Percentiles rank a stretch among this genome's conserved stretches.
phyloP scores from a whole-genome alignment of 1,140 invertebrate species.

The Ceratina australensis region DNA sequence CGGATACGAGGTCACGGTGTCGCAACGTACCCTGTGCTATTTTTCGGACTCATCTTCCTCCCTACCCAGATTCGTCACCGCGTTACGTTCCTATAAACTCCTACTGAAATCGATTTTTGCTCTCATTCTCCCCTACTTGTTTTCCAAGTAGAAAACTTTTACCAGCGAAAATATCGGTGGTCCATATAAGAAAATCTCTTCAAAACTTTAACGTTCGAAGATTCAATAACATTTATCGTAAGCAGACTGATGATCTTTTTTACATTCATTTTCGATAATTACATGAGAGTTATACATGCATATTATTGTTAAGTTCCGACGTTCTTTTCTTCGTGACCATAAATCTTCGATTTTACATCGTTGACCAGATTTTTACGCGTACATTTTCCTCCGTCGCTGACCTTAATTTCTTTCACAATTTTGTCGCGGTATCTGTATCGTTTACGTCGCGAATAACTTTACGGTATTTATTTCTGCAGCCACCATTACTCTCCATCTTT shows the following conservation, averaged over 20 bases:
- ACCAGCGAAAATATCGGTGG: no score
- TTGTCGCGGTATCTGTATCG: not conserved
- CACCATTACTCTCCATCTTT: not conserved
- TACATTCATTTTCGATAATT: no score
- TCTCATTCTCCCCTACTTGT: not conserved
- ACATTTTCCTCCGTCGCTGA: not conserved
- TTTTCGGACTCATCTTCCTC: constrained; percentile 37
- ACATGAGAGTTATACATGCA: no score
- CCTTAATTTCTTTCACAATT: not conserved
- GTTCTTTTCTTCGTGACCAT: not conserved
- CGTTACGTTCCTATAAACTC: constrained; percentile 4
- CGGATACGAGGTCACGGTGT: constrained; percentile 60
- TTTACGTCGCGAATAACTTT: not conserved
- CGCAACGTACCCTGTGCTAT: constrained; percentile 53
- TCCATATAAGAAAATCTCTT: not conserved
- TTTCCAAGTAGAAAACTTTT: no score
- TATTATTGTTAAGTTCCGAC: not conserved
- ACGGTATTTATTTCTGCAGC: not conserved
- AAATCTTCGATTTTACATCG: constrained; percentile 3
- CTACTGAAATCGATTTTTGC: not conserved
- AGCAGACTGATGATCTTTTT: no score
- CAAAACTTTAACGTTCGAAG: not conserved
- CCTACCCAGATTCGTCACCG: not conserved
- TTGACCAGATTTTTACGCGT: not conserved
- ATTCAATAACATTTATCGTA: not conserved